Percentiles rank a stretch among this genome's conserved stretches.
Conservation (phyloP, 2,113 vertebrate genomes). For the Myodes glareolus region DNA sequence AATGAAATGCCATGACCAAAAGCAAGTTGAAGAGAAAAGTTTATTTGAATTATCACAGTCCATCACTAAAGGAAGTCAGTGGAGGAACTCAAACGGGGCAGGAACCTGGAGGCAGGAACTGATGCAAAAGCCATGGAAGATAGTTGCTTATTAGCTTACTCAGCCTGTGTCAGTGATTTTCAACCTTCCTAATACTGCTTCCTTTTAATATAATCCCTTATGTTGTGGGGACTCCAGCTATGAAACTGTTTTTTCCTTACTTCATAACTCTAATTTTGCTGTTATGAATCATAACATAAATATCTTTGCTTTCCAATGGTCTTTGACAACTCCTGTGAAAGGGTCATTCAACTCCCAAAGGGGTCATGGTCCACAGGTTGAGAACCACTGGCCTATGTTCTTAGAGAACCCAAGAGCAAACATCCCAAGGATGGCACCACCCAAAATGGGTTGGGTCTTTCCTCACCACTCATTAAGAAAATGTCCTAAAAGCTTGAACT, state of each 20-base stretch:
- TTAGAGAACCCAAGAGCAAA: background rate
- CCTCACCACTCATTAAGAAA: background rate
- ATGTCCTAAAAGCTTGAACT: background rate
- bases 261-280: background rate
- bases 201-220: background rate
- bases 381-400: background rate
- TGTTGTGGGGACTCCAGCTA: background rate
- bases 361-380: background rate
- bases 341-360: background rate
- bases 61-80: too few species aligned
- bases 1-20: background rate
- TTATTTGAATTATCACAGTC: too few species aligned
- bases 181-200: background rate
- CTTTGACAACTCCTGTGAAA: background rate
- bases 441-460: background rate
- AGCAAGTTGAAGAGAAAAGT: too few species aligned
- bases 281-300: background rate
- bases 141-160: background rate
- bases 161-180: background rate
- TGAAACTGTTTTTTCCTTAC: background rate
- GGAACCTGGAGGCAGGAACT: background rate
- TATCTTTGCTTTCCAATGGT: background rate
- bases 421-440: background rate
- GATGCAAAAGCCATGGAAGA: background rate
- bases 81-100: too few species aligned